phyloP scores from a whole-genome alignment of 2,113 vertebrate genomes.

The Lampris incognitus region DNA sequence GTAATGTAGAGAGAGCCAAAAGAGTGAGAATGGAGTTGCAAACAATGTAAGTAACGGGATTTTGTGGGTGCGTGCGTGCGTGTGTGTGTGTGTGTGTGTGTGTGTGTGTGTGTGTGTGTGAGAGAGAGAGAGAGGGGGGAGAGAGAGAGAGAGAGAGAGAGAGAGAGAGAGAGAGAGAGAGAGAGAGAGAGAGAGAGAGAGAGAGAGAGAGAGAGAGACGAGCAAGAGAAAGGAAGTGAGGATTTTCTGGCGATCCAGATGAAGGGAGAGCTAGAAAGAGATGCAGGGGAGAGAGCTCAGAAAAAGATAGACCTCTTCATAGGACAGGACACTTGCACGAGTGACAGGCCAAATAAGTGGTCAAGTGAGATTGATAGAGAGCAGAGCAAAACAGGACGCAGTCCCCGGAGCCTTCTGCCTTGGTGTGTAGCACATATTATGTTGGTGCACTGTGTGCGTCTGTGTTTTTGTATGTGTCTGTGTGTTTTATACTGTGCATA shows the following conservation, averaged over 20 bases:
- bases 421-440: neutral
- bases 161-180: neutral
- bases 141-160: neutral
- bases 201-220: neutral
- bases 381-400: constrained; percentile 26
- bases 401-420: constrained; percentile 14
- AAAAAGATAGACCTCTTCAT: too few relatives aligned
- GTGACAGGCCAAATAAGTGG: constrained; percentile 30
- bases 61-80: neutral
- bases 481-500: neutral
- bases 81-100: neutral
- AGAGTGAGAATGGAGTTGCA: too few relatives aligned
- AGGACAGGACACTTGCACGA: neutral
- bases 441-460: neutral
- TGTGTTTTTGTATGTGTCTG: neutral
- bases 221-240: too few relatives aligned
- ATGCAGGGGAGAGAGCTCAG: neutral
- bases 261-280: neutral
- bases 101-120: neutral
- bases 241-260: too few relatives aligned
- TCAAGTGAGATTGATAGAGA: constrained; percentile 49
- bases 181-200: neutral
- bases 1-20: too few relatives aligned
- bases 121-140: neutral
- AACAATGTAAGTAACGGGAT: too few relatives aligned